phyloP scores from a whole-genome alignment of 2,888 invertebrate species.

The Drosophila mimica region DNA sequence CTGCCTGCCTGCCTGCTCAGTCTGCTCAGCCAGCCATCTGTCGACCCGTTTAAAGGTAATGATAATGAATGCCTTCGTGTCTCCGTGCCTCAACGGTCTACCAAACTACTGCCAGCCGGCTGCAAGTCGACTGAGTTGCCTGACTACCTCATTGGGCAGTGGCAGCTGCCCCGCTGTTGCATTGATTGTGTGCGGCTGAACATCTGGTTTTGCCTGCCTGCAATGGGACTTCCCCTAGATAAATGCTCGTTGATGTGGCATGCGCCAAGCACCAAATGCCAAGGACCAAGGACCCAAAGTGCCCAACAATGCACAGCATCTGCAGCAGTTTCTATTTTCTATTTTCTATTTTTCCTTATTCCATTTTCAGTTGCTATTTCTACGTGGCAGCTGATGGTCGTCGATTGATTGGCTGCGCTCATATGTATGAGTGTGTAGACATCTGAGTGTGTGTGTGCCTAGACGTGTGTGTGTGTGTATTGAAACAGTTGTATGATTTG shows the following conservation, averaged over 20 bases:
- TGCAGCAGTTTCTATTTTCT: slow-evolving; percentile 25
- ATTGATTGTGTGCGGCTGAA: slow-evolving; percentile 52
- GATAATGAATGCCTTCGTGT: slow-evolving; percentile 34
- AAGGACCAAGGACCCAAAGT: slow-evolving; percentile 9
- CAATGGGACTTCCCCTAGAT: slow-evolving; percentile 42
- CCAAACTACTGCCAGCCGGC: slow-evolving; percentile 17
- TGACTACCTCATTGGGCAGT: slow-evolving; percentile 8
- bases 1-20: slow-evolving; percentile 20
- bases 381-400: slow-evolving; percentile 51
- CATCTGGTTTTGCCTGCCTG: slow-evolving; percentile 47
- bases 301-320: slow-evolving; percentile 40
- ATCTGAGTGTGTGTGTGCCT: slow-evolving; percentile 1
- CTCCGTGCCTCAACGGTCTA: background rate
- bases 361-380: slow-evolving; percentile 31
- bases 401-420: slow-evolving; percentile 44
- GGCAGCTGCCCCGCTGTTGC: slow-evolving; percentile 53
- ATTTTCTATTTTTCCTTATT: slow-evolving; percentile 20
- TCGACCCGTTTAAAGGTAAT: slow-evolving; percentile 41
- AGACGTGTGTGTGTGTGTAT: background rate
- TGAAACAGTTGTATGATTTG: slow-evolving; percentile 28
- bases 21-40: slow-evolving; percentile 39
- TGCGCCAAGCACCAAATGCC: slow-evolving; percentile 43
- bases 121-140: slow-evolving; percentile 21
- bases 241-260: slow-evolving; percentile 41
- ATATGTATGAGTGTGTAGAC: background rate